A percentile compares a stretch with the other conserved stretches of the same genome.
phyloP scores from a whole-genome alignment of 1,140 invertebrate genomes.

The Ptiloglossa arizonensis region DNA sequence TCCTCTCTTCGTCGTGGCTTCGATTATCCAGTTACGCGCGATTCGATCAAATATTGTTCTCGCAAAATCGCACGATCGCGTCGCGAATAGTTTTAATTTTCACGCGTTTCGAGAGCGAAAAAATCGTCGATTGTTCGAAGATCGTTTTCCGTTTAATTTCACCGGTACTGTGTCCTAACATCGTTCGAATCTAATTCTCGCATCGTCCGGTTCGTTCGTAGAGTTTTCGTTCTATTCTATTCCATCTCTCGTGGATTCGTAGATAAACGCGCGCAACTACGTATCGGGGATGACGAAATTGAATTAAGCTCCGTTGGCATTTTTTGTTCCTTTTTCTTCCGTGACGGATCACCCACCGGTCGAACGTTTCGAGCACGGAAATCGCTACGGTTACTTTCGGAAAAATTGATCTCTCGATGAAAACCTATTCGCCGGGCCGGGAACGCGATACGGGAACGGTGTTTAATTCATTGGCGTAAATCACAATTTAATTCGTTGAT shows the following conservation, averaged over 20 bases:
- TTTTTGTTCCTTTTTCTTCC: background rate
- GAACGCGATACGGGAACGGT: background rate
- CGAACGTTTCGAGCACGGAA: background rate
- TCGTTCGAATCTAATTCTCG: too few relatives aligned
- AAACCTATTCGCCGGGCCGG: background rate
- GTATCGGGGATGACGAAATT: constrained; percentile 1
- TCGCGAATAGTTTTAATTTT: too few relatives aligned
- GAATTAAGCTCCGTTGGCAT: background rate
- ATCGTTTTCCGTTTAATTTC: too few relatives aligned
- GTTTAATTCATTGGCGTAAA: background rate
- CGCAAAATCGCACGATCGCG: too few relatives aligned
- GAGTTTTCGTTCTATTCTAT: background rate
- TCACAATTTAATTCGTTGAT: constrained; percentile 26
- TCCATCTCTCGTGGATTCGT: background rate
- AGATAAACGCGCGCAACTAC: background rate
- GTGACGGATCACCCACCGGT: background rate
- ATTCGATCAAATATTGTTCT: too few relatives aligned
- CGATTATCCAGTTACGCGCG: too few relatives aligned
- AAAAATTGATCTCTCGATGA: background rate
- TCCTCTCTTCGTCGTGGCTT: too few relatives aligned
- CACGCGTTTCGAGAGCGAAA: too few relatives aligned
- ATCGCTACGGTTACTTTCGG: background rate
- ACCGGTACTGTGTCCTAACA: too few relatives aligned
- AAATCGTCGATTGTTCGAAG: too few relatives aligned
- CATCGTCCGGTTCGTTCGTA: background rate